These are phyloP conservation scores for Zaprionus africanus DNA, from an alignment of 1,140 invertebrate genomes.

Conservation along the genomic window DNA sequence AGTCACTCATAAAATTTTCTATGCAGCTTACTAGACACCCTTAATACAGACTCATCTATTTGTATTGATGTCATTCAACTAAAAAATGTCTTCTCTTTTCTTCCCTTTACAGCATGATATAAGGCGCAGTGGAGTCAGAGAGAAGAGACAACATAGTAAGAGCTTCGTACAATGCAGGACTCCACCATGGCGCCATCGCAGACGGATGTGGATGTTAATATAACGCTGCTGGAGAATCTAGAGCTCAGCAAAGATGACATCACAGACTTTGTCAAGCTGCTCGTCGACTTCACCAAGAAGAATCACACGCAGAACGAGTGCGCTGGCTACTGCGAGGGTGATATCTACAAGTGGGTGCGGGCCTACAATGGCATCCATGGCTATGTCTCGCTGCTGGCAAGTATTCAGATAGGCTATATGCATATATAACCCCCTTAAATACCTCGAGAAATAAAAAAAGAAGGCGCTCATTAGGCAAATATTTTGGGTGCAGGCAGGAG, in stretches of 20 bases:
- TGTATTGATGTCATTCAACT: not conserved
- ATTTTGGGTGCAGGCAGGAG: not conserved
- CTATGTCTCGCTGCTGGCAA: constrained; percentile 81
- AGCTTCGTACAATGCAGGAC: constrained; percentile 48
- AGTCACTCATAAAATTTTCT: no score
- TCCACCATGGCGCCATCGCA: constrained; percentile 36
- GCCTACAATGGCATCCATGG: constrained; percentile 78
- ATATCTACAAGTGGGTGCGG: constrained; percentile 67
- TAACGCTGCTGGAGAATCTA: constrained; percentile 41
- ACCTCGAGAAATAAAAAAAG: no score
- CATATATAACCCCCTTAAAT: not conserved
- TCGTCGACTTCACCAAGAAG: constrained; percentile 50
- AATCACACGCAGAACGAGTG: constrained; percentile 64
- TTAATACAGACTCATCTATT: not conserved
- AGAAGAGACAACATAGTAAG: not conserved
- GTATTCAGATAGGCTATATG: constrained; percentile 21
- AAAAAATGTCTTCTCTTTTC: not conserved
- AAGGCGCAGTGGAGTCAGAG: not conserved
- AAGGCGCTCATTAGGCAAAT: constrained; percentile 15
- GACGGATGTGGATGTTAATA: constrained; percentile 38
- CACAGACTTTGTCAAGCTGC: constrained; percentile 53
- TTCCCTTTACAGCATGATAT: constrained; percentile 19
- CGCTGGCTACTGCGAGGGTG: constrained; percentile 72
- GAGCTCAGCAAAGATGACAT: constrained; percentile 51
- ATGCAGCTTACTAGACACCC: no score